phyloP scores from a whole-genome alignment of 2,113 vertebrate genomes.

The Okapia johnstoni region DNA sequence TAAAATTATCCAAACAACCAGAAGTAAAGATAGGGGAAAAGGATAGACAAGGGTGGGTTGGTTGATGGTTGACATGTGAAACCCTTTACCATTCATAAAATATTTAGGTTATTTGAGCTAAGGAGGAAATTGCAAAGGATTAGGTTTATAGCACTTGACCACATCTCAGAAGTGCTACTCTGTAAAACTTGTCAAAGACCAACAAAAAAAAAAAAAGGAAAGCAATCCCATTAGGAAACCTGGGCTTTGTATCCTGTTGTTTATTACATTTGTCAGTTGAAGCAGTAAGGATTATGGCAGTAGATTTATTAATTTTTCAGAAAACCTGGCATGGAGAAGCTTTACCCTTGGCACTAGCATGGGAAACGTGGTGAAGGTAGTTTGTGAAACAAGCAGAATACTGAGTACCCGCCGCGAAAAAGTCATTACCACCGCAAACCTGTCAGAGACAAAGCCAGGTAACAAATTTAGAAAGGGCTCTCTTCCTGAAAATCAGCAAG shows the following conservation, averaged over 20 bases:
- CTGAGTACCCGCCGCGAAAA: slow-evolving; percentile 57
- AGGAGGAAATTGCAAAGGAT: slow-evolving; percentile 85
- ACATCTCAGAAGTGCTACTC: slow-evolving; percentile 79
- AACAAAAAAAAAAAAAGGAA: neutral
- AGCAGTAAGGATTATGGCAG: slow-evolving; percentile 77
- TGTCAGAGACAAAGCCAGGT: slow-evolving; percentile 57
- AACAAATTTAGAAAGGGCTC: slow-evolving; percentile 33
- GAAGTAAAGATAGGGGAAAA: slow-evolving; percentile 1
- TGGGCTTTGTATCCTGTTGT: slow-evolving; percentile 78
- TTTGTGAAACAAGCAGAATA: slow-evolving; percentile 66
- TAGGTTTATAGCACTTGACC: slow-evolving; percentile 80
- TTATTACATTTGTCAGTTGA: slow-evolving; percentile 83
- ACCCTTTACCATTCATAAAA: slow-evolving; percentile 78
- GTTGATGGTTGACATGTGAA: slow-evolving; percentile 76
- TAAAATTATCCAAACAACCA: slow-evolving; percentile 53
- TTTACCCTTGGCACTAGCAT: slow-evolving; percentile 64
- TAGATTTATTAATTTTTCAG: slow-evolving; percentile 80
- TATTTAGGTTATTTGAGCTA: slow-evolving; percentile 77
- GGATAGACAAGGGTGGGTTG: neutral
- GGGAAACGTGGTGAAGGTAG: slow-evolving; percentile 66
- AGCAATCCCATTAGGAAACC: slow-evolving; percentile 72
- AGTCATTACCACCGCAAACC: slow-evolving; percentile 63
- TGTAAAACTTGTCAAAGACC: slow-evolving; percentile 75
- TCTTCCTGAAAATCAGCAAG: slow-evolving; percentile 27
- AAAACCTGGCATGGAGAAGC: slow-evolving; percentile 71